phyloP scores from a whole-genome alignment of 2,888 invertebrate genomes.

The Pemphredon lugubris region DNA sequence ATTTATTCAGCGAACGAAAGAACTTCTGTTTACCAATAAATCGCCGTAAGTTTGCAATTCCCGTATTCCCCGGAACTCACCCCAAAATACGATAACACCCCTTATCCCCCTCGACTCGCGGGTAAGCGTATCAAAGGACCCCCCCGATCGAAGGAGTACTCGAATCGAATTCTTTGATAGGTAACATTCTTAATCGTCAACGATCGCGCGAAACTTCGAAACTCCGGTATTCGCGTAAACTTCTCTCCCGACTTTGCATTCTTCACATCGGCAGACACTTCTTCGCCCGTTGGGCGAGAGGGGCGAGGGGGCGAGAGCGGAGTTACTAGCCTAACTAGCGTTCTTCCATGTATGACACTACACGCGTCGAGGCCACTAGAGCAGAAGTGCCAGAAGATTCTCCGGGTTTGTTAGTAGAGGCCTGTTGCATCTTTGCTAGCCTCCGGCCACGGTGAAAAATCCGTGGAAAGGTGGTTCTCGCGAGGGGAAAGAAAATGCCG shows the following conservation, averaged over 20 bases:
- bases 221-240: conserved; percentile 17
- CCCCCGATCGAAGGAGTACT: too few species aligned
- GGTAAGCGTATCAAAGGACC: too few species aligned
- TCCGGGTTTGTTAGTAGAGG: conserved; percentile 77
- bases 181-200: too few species aligned
- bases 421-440: conserved; percentile 79
- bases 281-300: conserved; percentile 19
- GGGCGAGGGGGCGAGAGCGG: conserved; percentile 53
- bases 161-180: too few species aligned
- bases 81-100: too few species aligned
- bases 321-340: conserved; percentile 72
- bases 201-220: too few species aligned
- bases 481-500: conserved; percentile 52
- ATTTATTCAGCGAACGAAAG: too few species aligned
- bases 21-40: too few species aligned
- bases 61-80: too few species aligned
- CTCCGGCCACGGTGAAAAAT: conserved; percentile 73
- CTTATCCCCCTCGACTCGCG: too few species aligned
- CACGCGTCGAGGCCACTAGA: conserved; percentile 79
- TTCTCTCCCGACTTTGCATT: conserved; percentile 36
- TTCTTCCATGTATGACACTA: conserved; percentile 80
- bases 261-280: conserved; percentile 32
- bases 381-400: conserved; percentile 76
- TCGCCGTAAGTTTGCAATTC: too few species aligned
- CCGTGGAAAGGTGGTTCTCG: conserved; percentile 38